Conservation (phyloP, 30 jellyfish, hydroid and myxozoan species). For the Pseudorhiza aurosa region DNA sequence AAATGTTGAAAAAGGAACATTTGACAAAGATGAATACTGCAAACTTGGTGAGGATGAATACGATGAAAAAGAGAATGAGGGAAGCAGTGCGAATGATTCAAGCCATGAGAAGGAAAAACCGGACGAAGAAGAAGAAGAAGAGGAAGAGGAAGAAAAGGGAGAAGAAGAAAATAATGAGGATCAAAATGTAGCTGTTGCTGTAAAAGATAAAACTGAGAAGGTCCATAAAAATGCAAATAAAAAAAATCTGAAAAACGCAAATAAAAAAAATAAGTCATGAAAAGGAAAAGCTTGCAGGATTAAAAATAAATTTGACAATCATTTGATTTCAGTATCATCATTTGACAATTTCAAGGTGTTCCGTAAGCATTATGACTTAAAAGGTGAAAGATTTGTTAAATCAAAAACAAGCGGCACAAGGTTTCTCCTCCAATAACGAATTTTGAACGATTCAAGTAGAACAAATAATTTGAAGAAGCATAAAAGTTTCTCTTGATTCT, state of each 20-base stretch:
- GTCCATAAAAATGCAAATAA: not conserved
- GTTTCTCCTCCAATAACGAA: too few relatives aligned
- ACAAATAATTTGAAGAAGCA: too few relatives aligned
- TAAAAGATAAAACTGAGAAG: conserved; percentile 3
- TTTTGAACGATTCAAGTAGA: too few relatives aligned
- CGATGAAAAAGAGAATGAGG: conserved; percentile 9
- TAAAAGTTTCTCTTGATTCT: too few relatives aligned
- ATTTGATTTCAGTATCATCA: not conserved
- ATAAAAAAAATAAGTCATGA: not conserved
- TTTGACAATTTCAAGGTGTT: not conserved
- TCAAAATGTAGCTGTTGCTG: not conserved
- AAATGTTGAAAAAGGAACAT: conserved; percentile 74
- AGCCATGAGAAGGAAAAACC: not conserved
- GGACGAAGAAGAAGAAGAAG: not conserved
- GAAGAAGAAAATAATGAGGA: conserved; percentile 6
- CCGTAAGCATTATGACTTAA: not conserved
- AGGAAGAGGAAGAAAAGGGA: not conserved
- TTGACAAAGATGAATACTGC: conserved; percentile 53
- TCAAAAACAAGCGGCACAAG: too few relatives aligned
- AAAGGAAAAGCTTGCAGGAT: not conserved
- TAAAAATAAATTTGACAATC: not conserved
- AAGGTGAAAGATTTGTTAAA: too few relatives aligned
- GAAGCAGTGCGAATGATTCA: not conserved
- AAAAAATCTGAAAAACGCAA: not conserved
- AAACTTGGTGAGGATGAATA: conserved; percentile 30